These are phyloP conservation scores for Drosophila nr. fundita DNA, from an alignment of 2,888 invertebrate species.

Conservation along the genomic window DNA sequence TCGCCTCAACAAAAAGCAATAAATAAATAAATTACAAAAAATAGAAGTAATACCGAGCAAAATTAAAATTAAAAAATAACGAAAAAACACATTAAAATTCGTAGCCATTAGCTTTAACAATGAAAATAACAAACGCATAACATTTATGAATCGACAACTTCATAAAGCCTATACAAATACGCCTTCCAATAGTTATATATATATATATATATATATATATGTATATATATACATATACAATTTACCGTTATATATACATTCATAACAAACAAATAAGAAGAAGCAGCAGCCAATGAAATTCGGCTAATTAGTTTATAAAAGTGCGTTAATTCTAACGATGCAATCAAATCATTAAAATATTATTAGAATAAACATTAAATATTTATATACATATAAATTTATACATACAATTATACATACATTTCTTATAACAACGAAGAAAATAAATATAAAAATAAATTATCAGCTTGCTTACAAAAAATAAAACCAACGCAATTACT, in stretches of 20 bases:
- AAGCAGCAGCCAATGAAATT: conserved; percentile 18
- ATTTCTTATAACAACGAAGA: conserved; percentile 66
- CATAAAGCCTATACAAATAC: conserved; percentile 71
- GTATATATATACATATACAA: conserved; percentile 54
- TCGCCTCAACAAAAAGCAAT: conserved; percentile 58
- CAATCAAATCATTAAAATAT: conserved; percentile 67
- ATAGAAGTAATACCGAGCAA: conserved; percentile 12
- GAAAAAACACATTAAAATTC: conserved; percentile 30
- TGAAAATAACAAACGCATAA: conserved; percentile 47
- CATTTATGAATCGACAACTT: conserved; percentile 55
- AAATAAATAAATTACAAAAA: conserved; percentile 34
- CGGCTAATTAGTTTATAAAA: conserved; percentile 41
- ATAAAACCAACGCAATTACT: conserved; percentile 67
- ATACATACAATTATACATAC: conserved; percentile 44
- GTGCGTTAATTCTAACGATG: conserved; percentile 71
- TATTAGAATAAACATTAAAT: conserved; percentile 33
- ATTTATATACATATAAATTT: conserved; percentile 30
- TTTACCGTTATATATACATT: conserved; percentile 54
- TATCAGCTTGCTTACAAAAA: conserved; percentile 60
- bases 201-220: conserved; percentile 48
- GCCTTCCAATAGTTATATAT: conserved; percentile 75
- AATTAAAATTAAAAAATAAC: conserved; percentile 22
- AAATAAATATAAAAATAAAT: conserved; percentile 15
- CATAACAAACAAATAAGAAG: conserved; percentile 13
- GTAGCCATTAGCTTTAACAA: conserved; percentile 73